These are phyloP conservation scores for Tachyglossus aculeatus DNA, from an alignment of 2,797 vertebrate genomes.

Conservation along the genomic window DNA sequence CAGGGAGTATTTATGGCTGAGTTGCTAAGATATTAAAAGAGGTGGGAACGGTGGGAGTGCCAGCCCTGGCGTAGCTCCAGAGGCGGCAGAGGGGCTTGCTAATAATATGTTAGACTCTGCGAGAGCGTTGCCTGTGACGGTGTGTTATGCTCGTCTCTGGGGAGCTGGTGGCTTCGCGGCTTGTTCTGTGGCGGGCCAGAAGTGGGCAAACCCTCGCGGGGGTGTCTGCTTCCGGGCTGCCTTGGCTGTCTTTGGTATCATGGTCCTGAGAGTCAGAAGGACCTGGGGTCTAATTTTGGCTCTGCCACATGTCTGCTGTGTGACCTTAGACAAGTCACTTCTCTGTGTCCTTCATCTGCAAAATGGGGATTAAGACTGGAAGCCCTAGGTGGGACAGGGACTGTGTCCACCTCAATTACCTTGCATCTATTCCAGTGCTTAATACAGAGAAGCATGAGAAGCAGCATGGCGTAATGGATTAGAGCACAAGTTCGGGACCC, in stretches of 20 bases:
- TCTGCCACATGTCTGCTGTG: too few relatives aligned
- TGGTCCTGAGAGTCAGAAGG: too few relatives aligned
- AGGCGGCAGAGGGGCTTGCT: slow-evolving; percentile 33
- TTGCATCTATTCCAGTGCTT: too few relatives aligned
- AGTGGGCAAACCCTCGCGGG: neutral
- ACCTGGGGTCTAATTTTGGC: too few relatives aligned
- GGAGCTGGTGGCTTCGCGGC: neutral
- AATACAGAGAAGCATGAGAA: too few relatives aligned
- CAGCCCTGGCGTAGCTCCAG: neutral
- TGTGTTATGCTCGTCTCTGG: neutral
- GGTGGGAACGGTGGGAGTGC: neutral
- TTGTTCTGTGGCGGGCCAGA: neutral
- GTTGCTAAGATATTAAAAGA: neutral
- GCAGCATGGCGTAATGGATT: neutral
- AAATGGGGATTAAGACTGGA: too few relatives aligned
- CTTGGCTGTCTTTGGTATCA: neutral
- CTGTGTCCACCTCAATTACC: too few relatives aligned
- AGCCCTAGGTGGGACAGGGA: too few relatives aligned
- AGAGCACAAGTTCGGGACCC: neutral
- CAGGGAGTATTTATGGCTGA: slow-evolving; percentile 10
- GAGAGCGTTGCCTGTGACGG: neutral
- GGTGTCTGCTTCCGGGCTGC: neutral
- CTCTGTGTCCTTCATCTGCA: too few relatives aligned
- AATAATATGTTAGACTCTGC: slow-evolving; percentile 47
- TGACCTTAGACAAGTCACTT: too few relatives aligned